These are phyloP conservation scores for Molossus alvarezi DNA, from an alignment of 2,797 vertebrate genomes.

Conservation along the genomic window DNA sequence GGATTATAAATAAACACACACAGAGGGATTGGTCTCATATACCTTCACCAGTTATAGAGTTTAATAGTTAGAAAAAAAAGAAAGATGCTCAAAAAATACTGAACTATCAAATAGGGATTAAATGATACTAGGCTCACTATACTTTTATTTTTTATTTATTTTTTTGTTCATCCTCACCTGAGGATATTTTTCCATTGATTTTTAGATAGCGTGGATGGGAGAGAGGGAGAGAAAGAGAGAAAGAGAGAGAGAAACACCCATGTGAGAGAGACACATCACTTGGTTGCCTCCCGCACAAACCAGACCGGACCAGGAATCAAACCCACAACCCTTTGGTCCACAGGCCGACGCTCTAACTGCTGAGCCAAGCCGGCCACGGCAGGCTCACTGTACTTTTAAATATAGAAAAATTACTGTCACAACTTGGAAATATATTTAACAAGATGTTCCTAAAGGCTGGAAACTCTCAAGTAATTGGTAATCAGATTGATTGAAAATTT, in stretches of 20 bases:
- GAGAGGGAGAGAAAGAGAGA: no score
- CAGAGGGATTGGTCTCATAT: background rate
- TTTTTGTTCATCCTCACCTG: no score
- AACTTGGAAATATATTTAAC: conserved; percentile 2
- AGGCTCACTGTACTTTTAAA: conserved; percentile 9
- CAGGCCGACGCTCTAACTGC: no score
- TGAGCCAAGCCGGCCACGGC: no score
- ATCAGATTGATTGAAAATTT: conserved; percentile 4
- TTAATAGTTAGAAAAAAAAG: background rate
- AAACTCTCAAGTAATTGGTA: conserved; percentile 38
- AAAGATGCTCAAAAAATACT: background rate
- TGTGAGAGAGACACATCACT: no score
- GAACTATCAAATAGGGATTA: background rate
- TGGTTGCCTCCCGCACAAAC: no score
- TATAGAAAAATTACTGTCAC: background rate
- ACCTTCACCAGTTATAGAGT: background rate
- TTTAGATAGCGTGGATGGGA: no score
- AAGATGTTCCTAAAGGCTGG: conserved; percentile 35
- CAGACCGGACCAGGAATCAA: no score
- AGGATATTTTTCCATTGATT: no score
- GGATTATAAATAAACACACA: conserved; percentile 30
- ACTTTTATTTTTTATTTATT: background rate
- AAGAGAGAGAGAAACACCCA: no score
- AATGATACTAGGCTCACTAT: background rate
- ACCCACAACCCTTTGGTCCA: no score